These are phyloP conservation scores for Rhopalosiphum nymphaeae DNA, from an alignment of 2,888 invertebrate genomes.

Conservation along the genomic window DNA sequence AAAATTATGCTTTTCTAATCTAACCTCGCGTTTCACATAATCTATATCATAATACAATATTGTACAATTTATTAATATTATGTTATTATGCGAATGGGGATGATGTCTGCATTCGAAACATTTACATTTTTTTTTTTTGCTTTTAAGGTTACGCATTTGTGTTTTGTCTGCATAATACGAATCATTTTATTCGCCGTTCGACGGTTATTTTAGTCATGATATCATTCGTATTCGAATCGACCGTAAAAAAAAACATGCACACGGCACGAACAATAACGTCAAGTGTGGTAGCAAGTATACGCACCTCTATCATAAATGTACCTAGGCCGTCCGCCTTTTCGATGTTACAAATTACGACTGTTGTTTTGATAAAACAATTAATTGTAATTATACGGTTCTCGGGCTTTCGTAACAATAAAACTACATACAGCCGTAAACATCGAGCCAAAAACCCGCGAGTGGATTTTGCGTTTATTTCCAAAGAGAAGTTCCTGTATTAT, in stretches of 20 bases:
- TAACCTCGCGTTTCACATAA: background rate
- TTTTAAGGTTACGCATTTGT: background rate
- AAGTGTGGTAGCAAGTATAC: conserved; percentile 6
- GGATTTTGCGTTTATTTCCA: background rate
- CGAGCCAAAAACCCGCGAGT: background rate
- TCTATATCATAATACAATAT: background rate
- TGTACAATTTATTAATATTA: background rate
- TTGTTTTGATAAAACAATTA: conserved; percentile 42
- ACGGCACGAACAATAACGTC: conserved; percentile 19
- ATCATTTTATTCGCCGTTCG: background rate
- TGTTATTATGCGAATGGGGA: background rate
- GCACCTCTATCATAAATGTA: conserved; percentile 27
- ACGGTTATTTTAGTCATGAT: conserved; percentile 17
- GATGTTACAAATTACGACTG: conserved; percentile 37
- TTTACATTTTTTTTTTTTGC: background rate
- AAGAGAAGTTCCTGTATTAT: background rate
- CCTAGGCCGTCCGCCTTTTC: conserved; percentile 50
- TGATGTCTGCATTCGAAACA: background rate
- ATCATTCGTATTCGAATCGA: background rate
- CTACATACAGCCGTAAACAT: conserved; percentile 16
- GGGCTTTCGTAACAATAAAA: background rate
- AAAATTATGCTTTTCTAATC: background rate
- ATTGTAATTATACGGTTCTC: conserved; percentile 34
- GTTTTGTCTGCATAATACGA: background rate
- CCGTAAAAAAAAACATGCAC: background rate